Percentiles rank a stretch among this genome's conserved stretches.
Conservation (phyloP, 1,140 invertebrate species). For the Temnothorax curvispinosus region DNA sequence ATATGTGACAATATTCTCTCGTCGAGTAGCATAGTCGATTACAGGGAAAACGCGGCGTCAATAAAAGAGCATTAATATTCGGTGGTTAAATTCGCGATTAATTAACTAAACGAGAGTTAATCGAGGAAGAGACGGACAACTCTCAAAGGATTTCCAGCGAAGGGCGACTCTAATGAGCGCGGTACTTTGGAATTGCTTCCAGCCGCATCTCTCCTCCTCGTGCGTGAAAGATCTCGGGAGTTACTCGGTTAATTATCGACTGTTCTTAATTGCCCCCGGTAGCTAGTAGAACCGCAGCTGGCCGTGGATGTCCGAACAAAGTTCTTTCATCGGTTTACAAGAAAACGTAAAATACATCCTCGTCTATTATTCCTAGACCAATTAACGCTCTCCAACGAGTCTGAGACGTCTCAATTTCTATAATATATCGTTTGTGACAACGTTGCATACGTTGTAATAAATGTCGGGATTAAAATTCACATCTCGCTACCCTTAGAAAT, state of each 20-base stretch:
- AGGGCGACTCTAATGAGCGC: constrained; percentile 42
- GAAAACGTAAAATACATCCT: background rate
- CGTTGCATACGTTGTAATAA: background rate
- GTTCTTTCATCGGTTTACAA: background rate
- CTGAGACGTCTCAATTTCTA: background rate
- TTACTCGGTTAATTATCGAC: constrained; percentile 52
- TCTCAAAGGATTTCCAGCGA: constrained; percentile 23
- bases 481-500: background rate
- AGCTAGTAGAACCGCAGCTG: background rate
- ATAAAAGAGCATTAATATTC: constrained; percentile 37
- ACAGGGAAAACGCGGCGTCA: background rate
- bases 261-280: constrained; percentile 37
- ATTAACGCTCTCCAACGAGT: background rate
- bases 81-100: constrained; percentile 28
- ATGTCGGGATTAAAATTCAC: background rate
- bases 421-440: background rate
- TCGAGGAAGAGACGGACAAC: constrained; percentile 32
- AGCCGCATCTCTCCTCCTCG: constrained; percentile 17
- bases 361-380: background rate
- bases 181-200: constrained; percentile 43
- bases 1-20: background rate
- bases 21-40: background rate
- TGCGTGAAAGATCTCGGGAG: constrained; percentile 44
- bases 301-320: background rate
- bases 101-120: constrained; percentile 52